Conservation (phyloP, 1,140 invertebrate genomes). For the Delia radicum region DNA sequence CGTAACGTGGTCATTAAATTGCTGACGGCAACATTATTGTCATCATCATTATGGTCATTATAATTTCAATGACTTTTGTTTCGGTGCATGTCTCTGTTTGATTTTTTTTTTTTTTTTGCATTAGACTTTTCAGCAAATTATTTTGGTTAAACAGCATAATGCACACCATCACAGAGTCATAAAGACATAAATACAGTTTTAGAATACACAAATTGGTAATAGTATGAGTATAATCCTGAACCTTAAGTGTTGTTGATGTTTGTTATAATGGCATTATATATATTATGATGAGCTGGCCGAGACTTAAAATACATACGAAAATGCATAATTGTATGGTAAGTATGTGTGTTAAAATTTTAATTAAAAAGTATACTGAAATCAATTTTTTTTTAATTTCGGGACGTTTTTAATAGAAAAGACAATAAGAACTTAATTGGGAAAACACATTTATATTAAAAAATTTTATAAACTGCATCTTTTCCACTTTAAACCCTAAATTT, state of each 20-base stretch:
- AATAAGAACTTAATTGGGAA: too few species aligned
- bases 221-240: not conserved
- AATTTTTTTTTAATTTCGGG: too few species aligned
- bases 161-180: not conserved
- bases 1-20: not conserved
- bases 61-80: not conserved
- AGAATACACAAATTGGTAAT: not conserved
- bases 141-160: not conserved
- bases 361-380: too few species aligned
- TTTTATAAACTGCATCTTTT: too few species aligned
- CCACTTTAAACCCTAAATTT: too few species aligned
- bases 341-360: too few species aligned
- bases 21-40: not conserved
- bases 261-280: not conserved
- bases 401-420: too few species aligned
- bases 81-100: not conserved
- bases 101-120: not conserved
- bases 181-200: not conserved
- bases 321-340: not conserved
- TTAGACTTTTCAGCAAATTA: not conserved
- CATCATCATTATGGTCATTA: slow-evolving; percentile 1
- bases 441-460: too few species aligned
- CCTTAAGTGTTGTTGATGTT: not conserved
- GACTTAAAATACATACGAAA: not conserved
- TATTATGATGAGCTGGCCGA: not conserved